Evolutionary conservation across 1,140 invertebrate genomes (phyloP), one percentile per base, ranked within the genome.

Genomic region (Propsilocerus akamusi): DNA sequence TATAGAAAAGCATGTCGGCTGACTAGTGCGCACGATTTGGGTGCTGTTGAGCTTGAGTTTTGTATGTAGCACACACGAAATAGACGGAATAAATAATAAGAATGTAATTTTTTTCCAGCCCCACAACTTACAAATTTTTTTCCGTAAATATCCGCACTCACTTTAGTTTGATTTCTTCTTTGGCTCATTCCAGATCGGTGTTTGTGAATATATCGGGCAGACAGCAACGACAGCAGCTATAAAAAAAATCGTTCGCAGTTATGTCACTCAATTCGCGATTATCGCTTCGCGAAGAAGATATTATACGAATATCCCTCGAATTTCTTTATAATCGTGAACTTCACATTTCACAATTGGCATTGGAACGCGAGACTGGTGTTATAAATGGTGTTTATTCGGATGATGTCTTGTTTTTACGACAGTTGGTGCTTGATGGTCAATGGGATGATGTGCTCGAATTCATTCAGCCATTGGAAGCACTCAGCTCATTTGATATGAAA

Each of bases 391-490:
- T 89, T 68, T 79, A 83, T 73, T 69, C 91, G 24, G 86, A 96
- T 64, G 95, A 97, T 64, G 78, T 94, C 1, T 72, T 97, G 0
- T 97, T 97, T 63, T 71, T 97, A 4, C 74, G 95, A 11, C 92
- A 88, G 67, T 73, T 97, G 10, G 94, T 97, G 55, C 74, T 97
- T 10, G 94, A 97, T 68, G 95, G 95, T 23, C 91, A 96, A 68
- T 97, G 94, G 94, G 94, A 98, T 67, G 92, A 97, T 67, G 91
- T 88, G 1, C 69, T 96, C 14, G 90, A 97, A 59, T 98, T 97
- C 66, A 84, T 97, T 48, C 89, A 97, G 67, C 94, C 94, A 0
- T 69, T 98, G n/a, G 83, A 88, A 64, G 75, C 78, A 3, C 67
- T 91, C 1, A 80, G 79, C 54, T 73, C 77, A 26, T 90, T 89